Percentiles rank a stretch among this genome's conserved stretches.
These are phyloP conservation scores for Drosophila suboccidentalis DNA, from an alignment of 2,888 invertebrate species.

Conservation along the genomic window DNA sequence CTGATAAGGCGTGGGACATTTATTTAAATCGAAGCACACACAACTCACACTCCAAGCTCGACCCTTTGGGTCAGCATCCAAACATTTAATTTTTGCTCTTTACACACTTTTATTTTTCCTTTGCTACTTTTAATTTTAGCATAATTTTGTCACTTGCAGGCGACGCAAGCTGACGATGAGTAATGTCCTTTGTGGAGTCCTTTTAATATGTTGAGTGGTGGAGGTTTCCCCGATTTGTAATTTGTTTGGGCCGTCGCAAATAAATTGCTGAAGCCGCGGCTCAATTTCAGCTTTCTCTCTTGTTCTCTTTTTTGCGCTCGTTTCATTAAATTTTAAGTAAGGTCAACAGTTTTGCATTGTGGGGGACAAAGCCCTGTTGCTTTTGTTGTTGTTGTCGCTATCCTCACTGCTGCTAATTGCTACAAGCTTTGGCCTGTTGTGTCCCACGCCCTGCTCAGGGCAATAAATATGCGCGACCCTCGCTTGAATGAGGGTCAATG, in stretches of 20 bases:
- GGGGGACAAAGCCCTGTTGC: background rate
- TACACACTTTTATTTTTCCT: background rate
- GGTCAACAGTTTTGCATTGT: constrained; percentile 58
- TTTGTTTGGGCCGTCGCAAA: constrained; percentile 44
- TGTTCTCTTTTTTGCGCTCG: constrained; percentile 18
- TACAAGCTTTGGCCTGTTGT: constrained; percentile 39
- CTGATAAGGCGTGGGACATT: constrained; percentile 36
- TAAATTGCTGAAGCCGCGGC: constrained; percentile 49
- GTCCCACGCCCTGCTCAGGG: background rate
- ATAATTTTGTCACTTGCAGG: constrained; percentile 54
- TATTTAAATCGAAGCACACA: constrained; percentile 40
- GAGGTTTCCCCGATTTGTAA: constrained; percentile 34
- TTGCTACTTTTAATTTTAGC: constrained; percentile 26
- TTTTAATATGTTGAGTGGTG: background rate
- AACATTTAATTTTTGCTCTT: constrained; percentile 42
- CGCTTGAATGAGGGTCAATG: constrained; percentile 65
- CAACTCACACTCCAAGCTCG: constrained; percentile 15
- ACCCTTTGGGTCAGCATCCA: constrained; percentile 35
- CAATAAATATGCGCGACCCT: constrained; percentile 55
- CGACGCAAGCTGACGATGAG: constrained; percentile 41
- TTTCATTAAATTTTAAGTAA: constrained; percentile 68
- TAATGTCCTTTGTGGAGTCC: constrained; percentile 17
- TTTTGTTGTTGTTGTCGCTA: constrained; percentile 2
- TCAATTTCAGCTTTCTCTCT: constrained; percentile 36
- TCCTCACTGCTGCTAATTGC: constrained; percentile 62